phyloP scores from a whole-genome alignment of 2,888 invertebrate genomes.

The Drosophila nigricruria region DNA sequence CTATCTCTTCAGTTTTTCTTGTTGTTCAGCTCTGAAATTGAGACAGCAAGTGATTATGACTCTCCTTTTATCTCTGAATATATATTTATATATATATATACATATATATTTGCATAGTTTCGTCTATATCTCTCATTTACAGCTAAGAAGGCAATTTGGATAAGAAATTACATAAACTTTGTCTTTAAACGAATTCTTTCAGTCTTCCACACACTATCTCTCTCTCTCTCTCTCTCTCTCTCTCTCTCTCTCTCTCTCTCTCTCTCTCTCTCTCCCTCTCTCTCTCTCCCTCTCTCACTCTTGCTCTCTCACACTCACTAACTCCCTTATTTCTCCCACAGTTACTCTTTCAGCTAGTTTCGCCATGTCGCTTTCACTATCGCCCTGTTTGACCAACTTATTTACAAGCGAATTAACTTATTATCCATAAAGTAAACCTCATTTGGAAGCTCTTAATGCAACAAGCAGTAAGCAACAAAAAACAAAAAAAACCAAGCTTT shows the following conservation, averaged over 20 bases:
- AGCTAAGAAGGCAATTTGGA: background rate
- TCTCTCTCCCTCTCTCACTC: background rate
- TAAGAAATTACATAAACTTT: background rate
- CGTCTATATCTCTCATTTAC: background rate
- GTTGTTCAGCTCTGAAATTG: too few species aligned
- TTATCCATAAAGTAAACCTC: conserved; percentile 80
- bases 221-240: background rate
- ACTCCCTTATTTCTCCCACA: background rate
- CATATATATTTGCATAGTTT: too few species aligned
- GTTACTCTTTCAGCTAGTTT: background rate
- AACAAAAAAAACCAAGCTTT: conserved; percentile 30
- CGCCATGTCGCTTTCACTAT: background rate
- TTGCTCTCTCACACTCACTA: too few species aligned
- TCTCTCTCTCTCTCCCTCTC: too few species aligned
- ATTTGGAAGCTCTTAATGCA: conserved; percentile 70
- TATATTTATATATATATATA: background rate
- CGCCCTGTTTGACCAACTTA: conserved; percentile 59
- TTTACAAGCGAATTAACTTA: conserved; percentile 79
- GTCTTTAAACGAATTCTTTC: background rate
- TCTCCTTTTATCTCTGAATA: background rate
- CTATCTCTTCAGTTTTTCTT: too few species aligned
- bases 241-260: background rate
- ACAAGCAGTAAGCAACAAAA: conserved; percentile 34
- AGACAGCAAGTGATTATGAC: background rate
- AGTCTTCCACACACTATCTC: background rate